Conservation (phyloP, 2,888 invertebrate genomes). For the Euspilapteryx auroguttella region DNA sequence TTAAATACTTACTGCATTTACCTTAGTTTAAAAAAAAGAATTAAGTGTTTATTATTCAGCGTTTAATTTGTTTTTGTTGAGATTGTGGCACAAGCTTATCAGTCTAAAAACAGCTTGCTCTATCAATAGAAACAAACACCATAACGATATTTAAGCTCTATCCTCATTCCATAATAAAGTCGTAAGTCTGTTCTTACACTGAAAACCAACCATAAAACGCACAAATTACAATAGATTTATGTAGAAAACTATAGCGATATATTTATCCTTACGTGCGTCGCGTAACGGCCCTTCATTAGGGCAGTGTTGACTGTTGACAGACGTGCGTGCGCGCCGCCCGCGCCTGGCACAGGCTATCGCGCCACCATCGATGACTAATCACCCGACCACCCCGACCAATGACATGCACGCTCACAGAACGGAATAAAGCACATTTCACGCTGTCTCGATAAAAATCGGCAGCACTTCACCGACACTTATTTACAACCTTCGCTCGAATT, state of each 20-base stretch:
- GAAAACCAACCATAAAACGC: constrained; percentile 44
- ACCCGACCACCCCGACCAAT: constrained; percentile 17
- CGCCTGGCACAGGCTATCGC: constrained; percentile 53
- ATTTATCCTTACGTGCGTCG: constrained; percentile 51
- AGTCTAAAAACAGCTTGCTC: too few species aligned
- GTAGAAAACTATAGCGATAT: constrained; percentile 46
- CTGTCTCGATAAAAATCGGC: constrained; percentile 29
- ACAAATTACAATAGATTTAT: constrained; percentile 42
- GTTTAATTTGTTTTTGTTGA: too few species aligned
- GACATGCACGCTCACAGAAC: constrained; percentile 2
- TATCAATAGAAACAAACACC: too few species aligned
- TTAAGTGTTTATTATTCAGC: too few species aligned
- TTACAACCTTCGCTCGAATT: constrained; percentile 42
- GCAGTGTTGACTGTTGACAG: constrained; percentile 57
- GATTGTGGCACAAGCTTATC: too few species aligned
- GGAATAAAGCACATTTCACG: background rate
- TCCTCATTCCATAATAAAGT: too few species aligned
- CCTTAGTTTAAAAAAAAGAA: too few species aligned
- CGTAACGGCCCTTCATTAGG: constrained; percentile 59
- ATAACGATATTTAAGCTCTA: too few species aligned
- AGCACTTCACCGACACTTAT: constrained; percentile 55
- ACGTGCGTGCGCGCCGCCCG: constrained; percentile 55
- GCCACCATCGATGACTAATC: constrained; percentile 60
- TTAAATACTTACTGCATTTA: too few species aligned
- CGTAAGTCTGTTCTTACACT: too few species aligned